phyloP scores from a whole-genome alignment of 1,140 invertebrate genomes.

The Monochamus saltuarius region DNA sequence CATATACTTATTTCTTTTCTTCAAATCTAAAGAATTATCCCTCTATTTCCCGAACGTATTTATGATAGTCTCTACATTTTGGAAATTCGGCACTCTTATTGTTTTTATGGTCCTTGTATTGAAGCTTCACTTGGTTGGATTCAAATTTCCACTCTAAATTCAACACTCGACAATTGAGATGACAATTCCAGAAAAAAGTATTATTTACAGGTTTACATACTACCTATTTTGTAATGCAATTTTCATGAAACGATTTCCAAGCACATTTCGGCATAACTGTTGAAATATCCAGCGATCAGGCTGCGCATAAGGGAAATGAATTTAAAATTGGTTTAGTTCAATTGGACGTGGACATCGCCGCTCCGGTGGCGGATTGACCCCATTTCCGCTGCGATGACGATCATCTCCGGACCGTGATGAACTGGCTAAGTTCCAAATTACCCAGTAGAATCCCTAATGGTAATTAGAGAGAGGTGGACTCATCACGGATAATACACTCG shows the following conservation, averaged over 20 bases:
- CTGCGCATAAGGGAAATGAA: neutral
- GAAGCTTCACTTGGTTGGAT: no score
- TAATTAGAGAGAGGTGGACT: no score
- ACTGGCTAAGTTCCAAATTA: neutral
- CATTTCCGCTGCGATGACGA: slow-evolving; percentile 1
- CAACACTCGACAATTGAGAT: no score
- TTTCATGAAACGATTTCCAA: no score
- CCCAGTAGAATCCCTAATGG: neutral
- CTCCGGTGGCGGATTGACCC: neutral
- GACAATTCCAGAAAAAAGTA: slow-evolving; percentile 2
- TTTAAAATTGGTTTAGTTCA: slow-evolving; percentile 7
- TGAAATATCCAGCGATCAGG: neutral
- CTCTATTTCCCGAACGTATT: no score
- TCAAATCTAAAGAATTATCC: no score
- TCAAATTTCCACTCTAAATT: no score
- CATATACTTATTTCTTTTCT: no score
- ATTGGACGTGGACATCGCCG: neutral
- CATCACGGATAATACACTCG: no score
- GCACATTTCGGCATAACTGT: neutral
- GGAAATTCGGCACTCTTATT: no score
- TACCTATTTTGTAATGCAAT: neutral
- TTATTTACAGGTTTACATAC: slow-evolving; percentile 22
- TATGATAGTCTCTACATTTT: no score
- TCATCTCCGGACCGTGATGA: slow-evolving; percentile 3
- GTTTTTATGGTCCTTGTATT: no score